Percentiles rank a stretch among this genome's conserved stretches.
These are phyloP conservation scores for Coilia nasus DNA, from an alignment of 2,797 vertebrate genomes.

Conservation along the genomic window DNA sequence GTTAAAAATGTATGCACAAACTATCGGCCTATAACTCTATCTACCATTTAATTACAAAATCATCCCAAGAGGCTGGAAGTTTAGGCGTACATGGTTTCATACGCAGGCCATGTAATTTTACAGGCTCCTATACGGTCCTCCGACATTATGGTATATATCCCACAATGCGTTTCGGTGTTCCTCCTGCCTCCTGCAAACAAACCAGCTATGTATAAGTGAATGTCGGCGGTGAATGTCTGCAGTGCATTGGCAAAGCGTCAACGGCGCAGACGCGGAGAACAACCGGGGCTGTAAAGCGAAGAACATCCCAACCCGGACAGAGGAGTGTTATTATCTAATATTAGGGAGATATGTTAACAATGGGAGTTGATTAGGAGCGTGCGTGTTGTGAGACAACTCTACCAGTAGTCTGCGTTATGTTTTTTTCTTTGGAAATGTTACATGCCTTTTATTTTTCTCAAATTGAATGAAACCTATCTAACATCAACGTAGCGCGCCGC, in stretches of 20 bases:
- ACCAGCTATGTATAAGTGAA: constrained; percentile 66
- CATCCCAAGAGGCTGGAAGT: neutral
- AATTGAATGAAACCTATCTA: constrained; percentile 23
- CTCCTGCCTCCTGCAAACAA: constrained; percentile 41
- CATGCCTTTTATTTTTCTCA: constrained; percentile 2
- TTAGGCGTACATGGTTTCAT: neutral
- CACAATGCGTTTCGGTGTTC: constrained; percentile 69
- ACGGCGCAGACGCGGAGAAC: constrained; percentile 56
- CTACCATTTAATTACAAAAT: neutral
- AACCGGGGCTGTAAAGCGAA: constrained; percentile 57
- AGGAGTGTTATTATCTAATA: constrained; percentile 38
- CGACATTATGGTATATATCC: constrained; percentile 58
- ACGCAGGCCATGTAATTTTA: neutral
- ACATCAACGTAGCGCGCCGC: constrained; percentile 45
- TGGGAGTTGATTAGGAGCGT: constrained; percentile 2
- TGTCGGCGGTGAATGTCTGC: constrained; percentile 65
- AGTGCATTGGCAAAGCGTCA: constrained; percentile 61
- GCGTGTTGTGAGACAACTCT: neutral
- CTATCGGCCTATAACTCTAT: neutral
- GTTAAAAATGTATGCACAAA: neutral
- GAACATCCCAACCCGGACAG: constrained; percentile 48
- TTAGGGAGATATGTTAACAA: neutral
- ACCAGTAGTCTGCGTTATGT: constrained; percentile 18
- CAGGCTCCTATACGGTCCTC: constrained; percentile 43
- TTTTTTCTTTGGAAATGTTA: neutral